Conservation (phyloP, 2,113 vertebrate species). For the Falco punctatus region DNA sequence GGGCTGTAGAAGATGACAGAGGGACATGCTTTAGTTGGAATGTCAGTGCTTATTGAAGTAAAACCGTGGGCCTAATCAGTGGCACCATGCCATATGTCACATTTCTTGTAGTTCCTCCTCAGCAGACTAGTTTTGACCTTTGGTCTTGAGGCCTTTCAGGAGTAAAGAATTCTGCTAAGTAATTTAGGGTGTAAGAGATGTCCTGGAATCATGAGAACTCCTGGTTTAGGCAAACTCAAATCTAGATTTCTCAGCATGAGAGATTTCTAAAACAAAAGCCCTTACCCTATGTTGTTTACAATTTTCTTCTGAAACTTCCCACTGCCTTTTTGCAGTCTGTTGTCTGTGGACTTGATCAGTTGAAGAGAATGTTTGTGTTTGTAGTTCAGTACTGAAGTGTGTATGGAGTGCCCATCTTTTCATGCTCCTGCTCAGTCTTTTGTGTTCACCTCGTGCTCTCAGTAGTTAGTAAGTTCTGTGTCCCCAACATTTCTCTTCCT, state of each 20-base stretch:
- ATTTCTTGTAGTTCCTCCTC: constrained; percentile 7
- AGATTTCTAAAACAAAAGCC: not conserved
- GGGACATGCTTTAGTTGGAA: constrained; percentile 44
- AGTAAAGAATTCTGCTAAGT: constrained; percentile 4
- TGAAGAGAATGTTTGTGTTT: not conserved
- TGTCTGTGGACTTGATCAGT: not conserved
- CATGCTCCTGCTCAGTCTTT: not conserved
- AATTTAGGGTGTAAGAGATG: not conserved
- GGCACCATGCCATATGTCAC: not conserved
- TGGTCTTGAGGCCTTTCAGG: constrained; percentile 15
- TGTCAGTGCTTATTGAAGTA: constrained; percentile 50
- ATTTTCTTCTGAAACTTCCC: not conserved
- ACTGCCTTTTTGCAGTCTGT: not conserved
- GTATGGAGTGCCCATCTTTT: not conserved
- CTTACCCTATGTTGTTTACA: not conserved
- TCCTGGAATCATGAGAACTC: not conserved
- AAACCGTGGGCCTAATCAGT: not conserved
- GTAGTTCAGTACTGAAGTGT: not conserved
- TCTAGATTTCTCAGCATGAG: not conserved
- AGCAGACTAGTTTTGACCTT: not conserved
- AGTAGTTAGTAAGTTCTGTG: not conserved
- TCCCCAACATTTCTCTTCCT: not conserved
- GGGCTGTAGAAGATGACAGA: constrained; percentile 5
- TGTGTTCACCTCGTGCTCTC: not conserved
- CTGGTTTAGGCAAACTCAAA: not conserved